These are phyloP conservation scores for Sparus aurata DNA, from an alignment of 2,797 vertebrate genomes.

Conservation along the genomic window DNA sequence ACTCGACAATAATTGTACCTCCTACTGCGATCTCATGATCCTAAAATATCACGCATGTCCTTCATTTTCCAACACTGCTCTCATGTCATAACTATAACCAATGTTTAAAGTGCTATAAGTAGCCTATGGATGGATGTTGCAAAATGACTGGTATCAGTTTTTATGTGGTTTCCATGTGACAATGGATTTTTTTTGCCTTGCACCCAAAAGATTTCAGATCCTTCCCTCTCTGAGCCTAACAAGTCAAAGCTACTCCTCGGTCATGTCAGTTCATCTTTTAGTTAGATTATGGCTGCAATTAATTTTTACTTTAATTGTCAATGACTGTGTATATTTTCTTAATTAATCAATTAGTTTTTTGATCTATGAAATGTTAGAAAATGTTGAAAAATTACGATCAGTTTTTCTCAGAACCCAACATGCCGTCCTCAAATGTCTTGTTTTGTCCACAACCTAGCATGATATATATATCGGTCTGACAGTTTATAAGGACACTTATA, in stretches of 20 bases:
- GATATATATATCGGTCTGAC: too few species aligned
- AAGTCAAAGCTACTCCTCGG: constrained; percentile 1
- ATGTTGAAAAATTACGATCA: too few species aligned
- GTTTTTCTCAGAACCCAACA: too few species aligned
- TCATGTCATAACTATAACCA: constrained; percentile 59
- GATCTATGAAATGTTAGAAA: too few species aligned
- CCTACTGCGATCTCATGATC: constrained; percentile 66
- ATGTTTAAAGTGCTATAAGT: constrained; percentile 71
- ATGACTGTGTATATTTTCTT: too few species aligned
- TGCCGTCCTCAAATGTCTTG: too few species aligned
- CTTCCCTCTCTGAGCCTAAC: constrained; percentile 3
- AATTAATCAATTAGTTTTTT: too few species aligned
- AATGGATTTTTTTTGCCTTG: constrained; percentile 45
- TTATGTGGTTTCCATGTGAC: constrained; percentile 59
- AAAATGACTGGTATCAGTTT: constrained; percentile 64
- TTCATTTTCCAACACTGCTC: constrained; percentile 54
- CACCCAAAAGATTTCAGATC: constrained; percentile 18
- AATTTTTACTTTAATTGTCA: too few species aligned
- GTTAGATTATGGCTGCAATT: too few species aligned
- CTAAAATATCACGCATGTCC: constrained; percentile 69
- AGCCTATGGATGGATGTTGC: constrained; percentile 55
- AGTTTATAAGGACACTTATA: too few species aligned
- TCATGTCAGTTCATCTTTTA: not conserved
- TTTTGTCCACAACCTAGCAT: too few species aligned
- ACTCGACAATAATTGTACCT: constrained; percentile 73